Evolutionary conservation across 2,888 invertebrate species (phyloP).

Genomic region (Microplitis deprimator): DNA sequence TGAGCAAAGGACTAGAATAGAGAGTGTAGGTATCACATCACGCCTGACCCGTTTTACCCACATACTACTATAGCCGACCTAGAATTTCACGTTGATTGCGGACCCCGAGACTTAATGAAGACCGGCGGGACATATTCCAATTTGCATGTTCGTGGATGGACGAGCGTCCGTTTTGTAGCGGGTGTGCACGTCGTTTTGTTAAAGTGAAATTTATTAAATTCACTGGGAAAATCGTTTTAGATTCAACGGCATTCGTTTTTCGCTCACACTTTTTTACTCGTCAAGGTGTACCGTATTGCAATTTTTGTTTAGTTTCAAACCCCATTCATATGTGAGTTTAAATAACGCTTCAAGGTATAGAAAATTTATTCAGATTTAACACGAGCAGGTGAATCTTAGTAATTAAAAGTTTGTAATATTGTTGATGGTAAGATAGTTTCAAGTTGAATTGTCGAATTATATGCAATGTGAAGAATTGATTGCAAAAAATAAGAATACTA

Average conservation of each 20-base stretch:
- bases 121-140: conserved; percentile 53
- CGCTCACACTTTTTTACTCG: not conserved
- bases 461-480: too few species aligned
- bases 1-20: not conserved
- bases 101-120: conserved; percentile 54
- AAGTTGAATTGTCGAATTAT: too few species aligned
- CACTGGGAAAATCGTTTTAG: conserved; percentile 22
- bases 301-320: not conserved
- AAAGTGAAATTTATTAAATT: conserved; percentile 44
- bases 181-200: conserved; percentile 19
- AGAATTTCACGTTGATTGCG: conserved; percentile 51
- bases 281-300: not conserved
- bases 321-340: not conserved
- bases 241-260: conserved; percentile 7
- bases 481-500: too few species aligned
- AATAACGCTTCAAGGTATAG: not conserved
- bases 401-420: not conserved
- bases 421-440: too few species aligned
- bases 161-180: conserved; percentile 31
- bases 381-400: not conserved
- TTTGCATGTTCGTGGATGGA: conserved; percentile 53
- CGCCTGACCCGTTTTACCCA: conserved; percentile 25
- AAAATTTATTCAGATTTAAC: not conserved
- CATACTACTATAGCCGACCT: not conserved
- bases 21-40: not conserved